Evolutionary conservation across 2,797 vertebrate species (phyloP).

Genomic region (Smutsia temminckii): DNA sequence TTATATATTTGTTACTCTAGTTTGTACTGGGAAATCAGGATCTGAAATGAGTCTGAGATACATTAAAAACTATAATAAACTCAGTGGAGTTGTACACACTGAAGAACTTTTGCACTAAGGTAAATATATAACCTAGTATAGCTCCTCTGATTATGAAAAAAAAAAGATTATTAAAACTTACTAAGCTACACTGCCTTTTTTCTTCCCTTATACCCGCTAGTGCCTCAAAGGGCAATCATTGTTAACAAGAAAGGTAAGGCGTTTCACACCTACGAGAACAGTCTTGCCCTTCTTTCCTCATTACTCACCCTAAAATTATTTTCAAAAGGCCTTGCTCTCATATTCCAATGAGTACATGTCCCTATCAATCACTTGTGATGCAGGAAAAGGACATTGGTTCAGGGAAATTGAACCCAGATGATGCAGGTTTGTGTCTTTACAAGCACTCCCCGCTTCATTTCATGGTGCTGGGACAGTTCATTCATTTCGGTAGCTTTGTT

Average conservation of each 20-base stretch:
- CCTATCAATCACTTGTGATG: neutral
- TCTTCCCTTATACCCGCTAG: neutral
- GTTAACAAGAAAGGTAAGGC: conserved; percentile 56
- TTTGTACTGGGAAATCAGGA: conserved; percentile 86
- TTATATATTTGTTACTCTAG: conserved; percentile 89
- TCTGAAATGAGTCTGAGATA: conserved; percentile 85
- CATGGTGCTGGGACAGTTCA: neutral
- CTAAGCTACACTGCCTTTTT: conserved; percentile 64
- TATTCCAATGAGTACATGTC: conserved; percentile 4
- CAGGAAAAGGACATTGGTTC: neutral
- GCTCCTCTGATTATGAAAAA: conserved; percentile 68
- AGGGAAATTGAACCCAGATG: neutral
- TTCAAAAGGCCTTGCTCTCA: conserved; percentile 30
- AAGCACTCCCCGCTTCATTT: neutral
- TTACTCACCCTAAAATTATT: conserved; percentile 54
- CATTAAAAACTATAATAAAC: conserved; percentile 83
- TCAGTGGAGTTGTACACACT: conserved; percentile 71
- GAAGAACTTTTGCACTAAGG: conserved; percentile 77
- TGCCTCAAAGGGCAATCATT: conserved; percentile 57
- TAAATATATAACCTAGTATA: conserved; percentile 79
- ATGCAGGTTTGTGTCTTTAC: neutral
- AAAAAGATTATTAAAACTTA: conserved; percentile 74
- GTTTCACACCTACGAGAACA: neutral
- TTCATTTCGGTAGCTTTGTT: conserved; percentile 33
- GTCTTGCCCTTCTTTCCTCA: conserved; percentile 13